Base-by-base conservation (phyloP, 2,888 invertebrate genomes). In the Strigamia transsilvanica region DNA sequence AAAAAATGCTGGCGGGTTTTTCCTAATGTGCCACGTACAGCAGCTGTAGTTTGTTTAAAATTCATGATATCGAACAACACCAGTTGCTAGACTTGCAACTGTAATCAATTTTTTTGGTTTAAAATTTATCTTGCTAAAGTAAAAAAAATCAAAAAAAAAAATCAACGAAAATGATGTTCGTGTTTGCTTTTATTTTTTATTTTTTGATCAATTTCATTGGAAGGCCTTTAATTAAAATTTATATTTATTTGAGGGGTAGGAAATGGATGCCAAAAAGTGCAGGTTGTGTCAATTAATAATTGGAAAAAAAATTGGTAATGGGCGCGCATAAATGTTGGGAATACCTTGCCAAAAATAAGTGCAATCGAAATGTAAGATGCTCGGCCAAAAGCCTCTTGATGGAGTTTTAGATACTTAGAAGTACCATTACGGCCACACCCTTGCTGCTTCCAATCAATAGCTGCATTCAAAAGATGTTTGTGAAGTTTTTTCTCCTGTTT, bases 161-260 rank as follows among this genome's bases (percentile, higher is more conserved):
- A 66, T 21, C 21, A 18, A 38, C 38, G 9, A 38, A 34, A 38
- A 23, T 66, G 23, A 66, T 73, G 23, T 73, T 73, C 32, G 73
- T 73, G 73, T 73, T 73, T 73, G 73, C 73, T 23, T 32, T 32
- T 12, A 3, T 73, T 73, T 32, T 73, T 73, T 66, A 23, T 7
- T 32, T 12, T 73, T 73, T 73, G 32, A 73, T 73, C 10, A 73
- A 73, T 73, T 73, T 73, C 32, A 73, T 73, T 73, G 73, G 32
- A 32, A 73, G 73, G 13, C 73, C 27, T 73, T 73, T 73, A 73
- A 73, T 73, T 73, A 73, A 73, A 73, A 73, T 73, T 73, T 12
- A 73, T 27, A 27, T 73, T 73, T 56, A 32, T 32, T n/a, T 73
- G 27, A 27, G 27, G 6, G 73, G 12, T 27, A 56, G 21, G 56